Evolutionary conservation across 2,113 vertebrate species (phyloP).

Genomic region (Indicator indicator): DNA sequence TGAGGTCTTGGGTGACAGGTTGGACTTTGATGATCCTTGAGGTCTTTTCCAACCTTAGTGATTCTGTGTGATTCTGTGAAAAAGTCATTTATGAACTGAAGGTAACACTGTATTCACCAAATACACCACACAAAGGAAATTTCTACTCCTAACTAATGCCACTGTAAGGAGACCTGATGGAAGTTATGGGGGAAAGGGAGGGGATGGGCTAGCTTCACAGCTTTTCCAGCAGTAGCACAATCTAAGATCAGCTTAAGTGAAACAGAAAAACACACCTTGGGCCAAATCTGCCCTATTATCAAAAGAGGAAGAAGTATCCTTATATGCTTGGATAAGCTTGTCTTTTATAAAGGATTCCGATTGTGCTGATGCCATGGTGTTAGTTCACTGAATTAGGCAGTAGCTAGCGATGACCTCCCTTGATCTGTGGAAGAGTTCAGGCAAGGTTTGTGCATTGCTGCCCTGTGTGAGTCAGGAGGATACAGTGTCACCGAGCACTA

Average conservation of each 20-base stretch:
- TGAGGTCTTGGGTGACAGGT: too few relatives aligned
- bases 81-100: not conserved
- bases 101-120: not conserved
- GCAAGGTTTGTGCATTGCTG: not conserved
- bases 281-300: not conserved
- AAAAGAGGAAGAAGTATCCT: not conserved
- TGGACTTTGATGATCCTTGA: too few relatives aligned
- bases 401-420: not conserved
- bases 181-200: not conserved
- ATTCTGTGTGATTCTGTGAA: too few relatives aligned
- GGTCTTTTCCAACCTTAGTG: too few relatives aligned
- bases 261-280: not conserved
- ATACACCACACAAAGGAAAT: not conserved
- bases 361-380: not conserved
- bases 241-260: not conserved
- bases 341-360: not conserved
- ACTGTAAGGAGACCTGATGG: not conserved
- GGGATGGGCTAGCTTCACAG: not conserved
- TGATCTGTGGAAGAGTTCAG: conserved; percentile 18
- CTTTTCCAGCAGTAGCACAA: not conserved
- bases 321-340: not conserved
- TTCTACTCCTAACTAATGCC: not conserved
- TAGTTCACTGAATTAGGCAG: conserved; percentile 50
- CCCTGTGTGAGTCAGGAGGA: not conserved
- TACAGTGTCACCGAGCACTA: not conserved